These are phyloP conservation scores for Coracopsis vasa DNA, from an alignment of 2,113 vertebrate species.

Conservation along the genomic window DNA sequence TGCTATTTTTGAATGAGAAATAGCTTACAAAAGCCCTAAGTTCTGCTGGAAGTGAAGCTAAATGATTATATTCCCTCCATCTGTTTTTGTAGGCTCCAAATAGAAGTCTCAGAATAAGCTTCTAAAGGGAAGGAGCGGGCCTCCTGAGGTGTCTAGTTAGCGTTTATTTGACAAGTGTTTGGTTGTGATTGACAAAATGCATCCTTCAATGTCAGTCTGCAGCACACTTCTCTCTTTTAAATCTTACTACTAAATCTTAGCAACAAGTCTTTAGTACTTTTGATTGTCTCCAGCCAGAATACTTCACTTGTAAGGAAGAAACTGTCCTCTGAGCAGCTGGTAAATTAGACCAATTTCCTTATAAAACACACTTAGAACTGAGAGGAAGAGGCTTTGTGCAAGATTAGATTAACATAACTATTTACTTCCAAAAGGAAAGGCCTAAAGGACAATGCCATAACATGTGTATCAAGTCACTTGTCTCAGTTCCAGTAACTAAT, in stretches of 20 bases:
- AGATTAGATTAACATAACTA: constrained; percentile 51
- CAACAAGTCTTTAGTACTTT: neutral
- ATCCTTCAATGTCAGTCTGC: neutral
- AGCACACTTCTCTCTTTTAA: neutral
- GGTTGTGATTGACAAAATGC: neutral
- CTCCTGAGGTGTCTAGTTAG: neutral
- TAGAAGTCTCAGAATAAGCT: neutral
- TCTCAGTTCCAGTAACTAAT: constrained; percentile 42
- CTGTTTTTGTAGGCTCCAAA: neutral
- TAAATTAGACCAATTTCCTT: neutral
- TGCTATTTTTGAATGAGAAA: neutral
- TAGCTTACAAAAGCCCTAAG: neutral
- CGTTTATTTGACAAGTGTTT: neutral
- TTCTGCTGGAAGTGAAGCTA: neutral
- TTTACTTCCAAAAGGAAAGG: constrained; percentile 34
- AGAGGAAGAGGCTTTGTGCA: neutral
- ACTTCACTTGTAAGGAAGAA: neutral
- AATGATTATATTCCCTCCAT: neutral
- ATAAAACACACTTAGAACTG: neutral
- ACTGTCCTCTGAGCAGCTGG: neutral
- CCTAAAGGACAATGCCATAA: constrained; percentile 10
- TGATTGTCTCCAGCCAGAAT: neutral
- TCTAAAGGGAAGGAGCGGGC: neutral
- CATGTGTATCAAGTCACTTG: neutral
- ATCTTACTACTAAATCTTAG: neutral